These are phyloP conservation scores for Amphipoea lucens DNA, from an alignment of 2,888 invertebrate species.

Conservation along the genomic window DNA sequence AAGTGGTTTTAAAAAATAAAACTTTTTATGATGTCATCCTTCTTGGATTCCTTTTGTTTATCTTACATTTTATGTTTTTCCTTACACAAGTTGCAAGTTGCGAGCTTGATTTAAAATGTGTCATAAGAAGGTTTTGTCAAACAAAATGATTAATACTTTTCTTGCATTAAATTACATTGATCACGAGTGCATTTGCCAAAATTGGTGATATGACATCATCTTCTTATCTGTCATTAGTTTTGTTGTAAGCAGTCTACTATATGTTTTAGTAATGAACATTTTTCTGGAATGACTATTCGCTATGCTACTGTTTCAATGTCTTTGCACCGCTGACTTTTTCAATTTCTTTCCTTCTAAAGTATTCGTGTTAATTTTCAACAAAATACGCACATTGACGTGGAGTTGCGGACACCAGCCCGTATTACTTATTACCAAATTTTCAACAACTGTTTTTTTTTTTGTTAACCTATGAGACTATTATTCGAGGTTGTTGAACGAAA, in stretches of 20 bases:
- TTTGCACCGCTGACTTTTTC: no score
- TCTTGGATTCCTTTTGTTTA: conserved; percentile 51
- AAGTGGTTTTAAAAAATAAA: conserved; percentile 22
- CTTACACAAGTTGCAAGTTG: conserved; percentile 22
- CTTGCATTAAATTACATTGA: conserved; percentile 20
- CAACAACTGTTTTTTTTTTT: not conserved
- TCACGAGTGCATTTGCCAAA: conserved; percentile 2
- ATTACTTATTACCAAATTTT: not conserved
- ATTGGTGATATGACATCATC: conserved; percentile 29
- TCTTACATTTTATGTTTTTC: conserved; percentile 46
- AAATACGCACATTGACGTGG: no score
- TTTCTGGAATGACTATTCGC: not conserved
- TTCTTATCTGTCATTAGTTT: not conserved
- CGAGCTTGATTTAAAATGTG: conserved; percentile 41
- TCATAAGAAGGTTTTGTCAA: conserved; percentile 40
- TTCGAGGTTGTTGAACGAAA: not conserved
- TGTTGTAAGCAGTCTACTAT: not conserved
- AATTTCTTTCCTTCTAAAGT: not conserved
- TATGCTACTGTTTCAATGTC: not conserved
- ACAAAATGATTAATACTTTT: conserved; percentile 29
- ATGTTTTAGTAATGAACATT: not conserved
- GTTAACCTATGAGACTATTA: not conserved
- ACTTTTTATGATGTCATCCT: conserved; percentile 51
- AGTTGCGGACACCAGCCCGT: no score
- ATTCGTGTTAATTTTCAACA: not conserved